A percentile compares a stretch with the other conserved stretches of the same genome.
phyloP scores from a whole-genome alignment of 2,797 vertebrate species.

The Linurgus olivaceus region DNA sequence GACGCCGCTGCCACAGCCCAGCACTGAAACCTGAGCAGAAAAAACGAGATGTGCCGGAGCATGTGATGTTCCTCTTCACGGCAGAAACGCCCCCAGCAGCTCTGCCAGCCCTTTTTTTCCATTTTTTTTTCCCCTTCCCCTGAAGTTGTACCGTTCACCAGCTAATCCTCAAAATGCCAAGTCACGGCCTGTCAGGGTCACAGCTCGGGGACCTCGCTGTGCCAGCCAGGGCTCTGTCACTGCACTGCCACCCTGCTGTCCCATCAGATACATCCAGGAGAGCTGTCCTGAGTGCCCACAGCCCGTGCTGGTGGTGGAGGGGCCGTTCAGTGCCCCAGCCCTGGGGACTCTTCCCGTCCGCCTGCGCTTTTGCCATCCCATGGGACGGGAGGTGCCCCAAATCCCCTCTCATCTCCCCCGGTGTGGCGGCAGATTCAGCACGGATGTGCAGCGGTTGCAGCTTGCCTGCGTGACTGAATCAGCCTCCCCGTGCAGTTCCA shows the following conservation, averaged over 20 bases:
- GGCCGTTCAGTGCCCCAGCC: neutral
- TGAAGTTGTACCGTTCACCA: neutral
- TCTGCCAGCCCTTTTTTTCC: neutral
- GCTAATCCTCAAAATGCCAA: neutral
- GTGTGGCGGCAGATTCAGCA: fast-evolving
- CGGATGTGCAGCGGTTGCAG: neutral
- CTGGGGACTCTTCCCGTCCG: fast-evolving
- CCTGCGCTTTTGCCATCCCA: neutral
- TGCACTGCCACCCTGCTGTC: neutral
- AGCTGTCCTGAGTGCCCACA: neutral
- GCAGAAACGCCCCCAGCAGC: neutral
- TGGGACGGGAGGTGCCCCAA: neutral
- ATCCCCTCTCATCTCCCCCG: fast-evolving
- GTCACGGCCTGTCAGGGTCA: neutral
- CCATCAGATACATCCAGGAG: fast-evolving
- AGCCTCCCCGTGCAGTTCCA: neutral
- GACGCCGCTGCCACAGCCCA: neutral
- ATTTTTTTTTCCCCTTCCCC: fast-evolving
- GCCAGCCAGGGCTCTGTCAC: neutral
- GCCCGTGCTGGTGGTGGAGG: neutral
- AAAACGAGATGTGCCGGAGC: neutral
- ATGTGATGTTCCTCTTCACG: constrained; percentile 12
- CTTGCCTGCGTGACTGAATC: neutral
- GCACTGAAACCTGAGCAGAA: constrained; percentile 48
- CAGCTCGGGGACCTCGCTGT: neutral